These are phyloP conservation scores for Diadegma fenestrale DNA, from an alignment of 2,888 invertebrate species.

Conservation along the genomic window DNA sequence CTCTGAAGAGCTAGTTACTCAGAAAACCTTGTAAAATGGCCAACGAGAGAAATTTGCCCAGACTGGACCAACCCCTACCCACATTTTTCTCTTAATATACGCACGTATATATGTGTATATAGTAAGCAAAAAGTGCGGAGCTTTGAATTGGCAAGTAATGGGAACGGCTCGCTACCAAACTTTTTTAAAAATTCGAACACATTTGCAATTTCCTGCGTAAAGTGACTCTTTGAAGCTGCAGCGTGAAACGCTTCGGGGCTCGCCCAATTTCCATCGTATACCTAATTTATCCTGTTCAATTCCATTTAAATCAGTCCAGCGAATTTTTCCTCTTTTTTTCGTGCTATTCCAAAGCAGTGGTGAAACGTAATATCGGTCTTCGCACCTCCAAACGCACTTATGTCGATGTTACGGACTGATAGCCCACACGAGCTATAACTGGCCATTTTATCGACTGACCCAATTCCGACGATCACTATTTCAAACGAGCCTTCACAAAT, in stretches of 20 bases:
- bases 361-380: conserved; percentile 30
- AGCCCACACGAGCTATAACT: background rate
- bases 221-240: conserved; percentile 71
- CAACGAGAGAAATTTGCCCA: conserved; percentile 41
- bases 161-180: conserved; percentile 62
- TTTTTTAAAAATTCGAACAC: conserved; percentile 67
- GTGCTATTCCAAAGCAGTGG: background rate
- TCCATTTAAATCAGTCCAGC: conserved; percentile 68
- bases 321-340: conserved; percentile 58
- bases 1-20: conserved; percentile 65
- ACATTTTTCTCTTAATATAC: background rate
- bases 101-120: conserved; percentile 1
- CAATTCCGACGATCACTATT: background rate
- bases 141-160: conserved; percentile 28
- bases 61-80: conserved; percentile 39
- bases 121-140: background rate
- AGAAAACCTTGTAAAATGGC: conserved; percentile 68
- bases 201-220: conserved; percentile 70
- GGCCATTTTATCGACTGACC: conserved; percentile 2
- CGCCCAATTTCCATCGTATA: conserved; percentile 69
- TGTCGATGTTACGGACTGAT: conserved; percentile 14
- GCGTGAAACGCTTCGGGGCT: conserved; percentile 55
- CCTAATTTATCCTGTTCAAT: conserved; percentile 70
- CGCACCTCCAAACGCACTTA: conserved; percentile 21
- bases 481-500: background rate